These are phyloP conservation scores for Leiothrix lutea DNA, from an alignment of 2,113 vertebrate species.

Conservation along the genomic window DNA sequence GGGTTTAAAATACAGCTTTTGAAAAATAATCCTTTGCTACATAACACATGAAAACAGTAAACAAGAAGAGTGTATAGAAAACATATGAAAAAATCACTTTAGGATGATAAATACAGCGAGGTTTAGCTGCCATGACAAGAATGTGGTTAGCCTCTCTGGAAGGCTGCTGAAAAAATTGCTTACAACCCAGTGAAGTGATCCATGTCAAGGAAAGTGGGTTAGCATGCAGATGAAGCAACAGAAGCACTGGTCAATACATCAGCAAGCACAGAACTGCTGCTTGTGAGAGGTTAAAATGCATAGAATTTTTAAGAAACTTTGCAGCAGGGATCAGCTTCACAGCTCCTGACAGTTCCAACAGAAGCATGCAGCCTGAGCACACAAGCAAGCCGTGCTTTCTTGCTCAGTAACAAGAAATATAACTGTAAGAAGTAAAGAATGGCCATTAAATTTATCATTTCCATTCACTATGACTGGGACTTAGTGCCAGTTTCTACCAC, in stretches of 20 bases:
- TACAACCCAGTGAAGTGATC: not conserved
- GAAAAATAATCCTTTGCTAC: not conserved
- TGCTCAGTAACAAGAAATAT: not conserved
- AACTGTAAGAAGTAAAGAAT: not conserved
- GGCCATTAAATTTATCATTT: not conserved
- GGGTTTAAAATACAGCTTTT: not conserved
- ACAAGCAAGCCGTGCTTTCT: not conserved
- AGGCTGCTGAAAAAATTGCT: not conserved
- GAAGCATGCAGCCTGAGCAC: not conserved
- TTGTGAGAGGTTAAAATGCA: not conserved
- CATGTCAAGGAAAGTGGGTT: not conserved
- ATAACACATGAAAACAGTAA: not conserved
- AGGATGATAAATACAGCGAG: not conserved
- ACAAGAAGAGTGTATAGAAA: not conserved
- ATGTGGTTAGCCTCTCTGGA: not conserved
- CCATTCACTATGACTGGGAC: not conserved
- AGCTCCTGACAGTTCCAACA: not conserved
- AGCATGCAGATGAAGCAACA: not conserved
- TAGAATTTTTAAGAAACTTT: not conserved
- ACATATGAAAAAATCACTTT: not conserved
- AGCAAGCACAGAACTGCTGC: not conserved
- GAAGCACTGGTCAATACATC: not conserved
- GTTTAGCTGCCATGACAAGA: not conserved
- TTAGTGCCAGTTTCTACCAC: not conserved
- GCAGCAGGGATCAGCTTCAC: not conserved